Base-by-base conservation (phyloP, 2,113 vertebrate species). In the Amblyornis subalaris region DNA sequence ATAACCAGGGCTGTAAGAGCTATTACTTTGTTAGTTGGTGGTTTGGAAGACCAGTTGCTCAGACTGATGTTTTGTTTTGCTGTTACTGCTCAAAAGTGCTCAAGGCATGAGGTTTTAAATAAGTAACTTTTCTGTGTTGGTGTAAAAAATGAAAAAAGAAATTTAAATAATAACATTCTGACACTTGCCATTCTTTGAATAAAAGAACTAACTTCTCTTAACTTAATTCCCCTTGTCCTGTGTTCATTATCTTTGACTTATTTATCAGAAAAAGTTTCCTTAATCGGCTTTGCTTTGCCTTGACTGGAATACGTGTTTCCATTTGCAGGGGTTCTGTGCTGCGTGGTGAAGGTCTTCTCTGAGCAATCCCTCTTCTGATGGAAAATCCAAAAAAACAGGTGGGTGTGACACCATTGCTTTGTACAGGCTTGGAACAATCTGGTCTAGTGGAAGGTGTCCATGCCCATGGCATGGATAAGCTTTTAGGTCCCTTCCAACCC, bases 321-420 rank as follows among this genome's bases (percentile, higher is more conserved):
- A 2, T 72, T 33, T 55, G 33, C 36, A 54, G 33, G 11, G 10
- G 2, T 57, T 62, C 6, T 22, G 12, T 54, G 60, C 38, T 33
- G 8, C 0, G 0, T 8, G 33, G 18, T 19, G 20, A 23, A 71
- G 29, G 35, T 67, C 9, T 45, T n/a, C 24, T 40, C 47, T 0
- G 28, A n/a, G n/a, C 24, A 75, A 3, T 13, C 18, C 14, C 25
- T 28, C 20, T 31, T 36, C 22, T 28, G 50, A 36, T 57, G 14
- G 50, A 38, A 65, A 29, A 20, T 24, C 19, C 1, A 0, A 3
- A 4, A 33, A 7, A 36, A 5, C n/a, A 31, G 40, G 20, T 73
- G 61, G 3, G 26, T 33, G 38, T 38, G 57, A 21, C 24, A 12
- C 4, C 2, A 0, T 24, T 7, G 48, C 24, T 64, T 45, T 20